phyloP scores from a whole-genome alignment of 1,140 invertebrate species.

The Aricia agestis region DNA sequence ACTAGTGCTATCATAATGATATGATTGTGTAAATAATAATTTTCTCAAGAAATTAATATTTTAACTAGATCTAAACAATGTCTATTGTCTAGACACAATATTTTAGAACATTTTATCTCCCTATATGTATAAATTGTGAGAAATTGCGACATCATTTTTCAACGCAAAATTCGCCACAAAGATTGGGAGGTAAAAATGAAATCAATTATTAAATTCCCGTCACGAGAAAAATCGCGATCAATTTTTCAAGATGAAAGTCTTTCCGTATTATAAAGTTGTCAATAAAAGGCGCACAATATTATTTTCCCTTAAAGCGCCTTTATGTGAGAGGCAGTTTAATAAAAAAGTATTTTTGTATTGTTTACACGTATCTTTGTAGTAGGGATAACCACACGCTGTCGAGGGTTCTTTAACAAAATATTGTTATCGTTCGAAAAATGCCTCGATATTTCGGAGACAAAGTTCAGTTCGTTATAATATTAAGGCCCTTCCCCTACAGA shows the following conservation, averaged over 20 bases:
- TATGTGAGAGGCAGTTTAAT: conserved; percentile 32
- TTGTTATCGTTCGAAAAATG: background rate
- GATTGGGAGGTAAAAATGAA: conserved; percentile 52
- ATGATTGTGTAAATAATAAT: too few relatives aligned
- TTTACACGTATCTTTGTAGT: conserved; percentile 14
- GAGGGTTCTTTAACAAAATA: background rate
- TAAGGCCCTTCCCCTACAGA: too few relatives aligned
- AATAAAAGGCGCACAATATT: conserved; percentile 50
- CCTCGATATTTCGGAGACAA: too few relatives aligned
- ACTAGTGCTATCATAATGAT: too few relatives aligned
- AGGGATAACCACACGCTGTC: background rate
- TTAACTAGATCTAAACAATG: too few relatives aligned
- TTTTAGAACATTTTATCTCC: background rate
- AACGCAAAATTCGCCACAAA: conserved; percentile 31
- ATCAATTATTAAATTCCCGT: conserved; percentile 60
- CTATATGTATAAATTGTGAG: background rate
- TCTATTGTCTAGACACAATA: background rate
- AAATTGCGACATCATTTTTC: conserved; percentile 28
- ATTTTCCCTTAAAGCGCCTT: conserved; percentile 41
- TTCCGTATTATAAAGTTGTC: conserved; percentile 61
- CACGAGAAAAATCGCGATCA: conserved; percentile 58
- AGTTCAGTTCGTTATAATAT: too few relatives aligned
- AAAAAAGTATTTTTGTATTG: conserved; percentile 19
- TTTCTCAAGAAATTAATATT: too few relatives aligned
- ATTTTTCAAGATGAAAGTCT: conserved; percentile 60